phyloP scores from a whole-genome alignment of 2,888 invertebrate species.

The Myathropa florea region DNA sequence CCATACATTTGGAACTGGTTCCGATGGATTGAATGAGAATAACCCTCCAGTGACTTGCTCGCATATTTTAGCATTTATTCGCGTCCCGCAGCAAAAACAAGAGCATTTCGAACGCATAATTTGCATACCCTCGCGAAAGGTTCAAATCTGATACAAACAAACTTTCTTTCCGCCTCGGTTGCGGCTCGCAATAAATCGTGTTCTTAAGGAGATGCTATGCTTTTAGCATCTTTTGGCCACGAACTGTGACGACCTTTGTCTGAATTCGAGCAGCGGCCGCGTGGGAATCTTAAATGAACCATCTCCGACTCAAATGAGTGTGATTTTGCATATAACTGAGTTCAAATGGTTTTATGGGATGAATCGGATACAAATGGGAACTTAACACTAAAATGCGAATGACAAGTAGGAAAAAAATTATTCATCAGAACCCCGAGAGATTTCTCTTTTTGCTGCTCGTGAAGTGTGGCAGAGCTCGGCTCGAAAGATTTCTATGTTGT shows the following conservation, averaged over 20 bases:
- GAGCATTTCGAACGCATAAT: neutral
- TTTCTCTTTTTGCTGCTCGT: slow-evolving; percentile 1
- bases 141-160: too few relatives aligned
- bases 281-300: neutral
- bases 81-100: neutral
- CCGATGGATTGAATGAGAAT: neutral
- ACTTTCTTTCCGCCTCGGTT: neutral
- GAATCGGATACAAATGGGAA: neutral
- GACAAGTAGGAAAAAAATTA: neutral
- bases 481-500: neutral
- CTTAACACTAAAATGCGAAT: neutral
- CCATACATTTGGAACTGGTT: neutral
- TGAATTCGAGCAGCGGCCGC: neutral
- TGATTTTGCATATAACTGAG: neutral
- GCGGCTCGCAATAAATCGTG: neutral
- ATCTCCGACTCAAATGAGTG: neutral
- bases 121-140: neutral
- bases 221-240: neutral
- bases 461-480: neutral
- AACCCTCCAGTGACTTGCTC: neutral
- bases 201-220: neutral
- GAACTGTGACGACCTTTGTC: neutral
- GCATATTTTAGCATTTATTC: neutral
- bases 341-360: neutral
- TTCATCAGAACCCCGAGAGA: neutral